Evolutionary conservation across 2,113 vertebrate genomes (phyloP).

Genomic region (Osmerus eperlanus): DNA sequence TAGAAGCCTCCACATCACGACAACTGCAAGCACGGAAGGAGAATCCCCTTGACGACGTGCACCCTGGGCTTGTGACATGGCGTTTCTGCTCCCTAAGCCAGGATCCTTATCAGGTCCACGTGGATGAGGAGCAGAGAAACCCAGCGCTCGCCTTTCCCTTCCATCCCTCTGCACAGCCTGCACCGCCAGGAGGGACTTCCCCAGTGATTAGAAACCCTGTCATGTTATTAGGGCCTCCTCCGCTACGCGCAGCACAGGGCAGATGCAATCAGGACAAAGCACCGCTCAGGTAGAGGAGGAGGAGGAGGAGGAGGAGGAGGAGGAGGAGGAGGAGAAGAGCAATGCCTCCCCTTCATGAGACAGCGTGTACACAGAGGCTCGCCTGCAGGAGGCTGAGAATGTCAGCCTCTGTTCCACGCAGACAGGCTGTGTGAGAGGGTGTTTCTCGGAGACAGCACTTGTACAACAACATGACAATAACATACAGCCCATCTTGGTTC

Average conservation of each 20-base stretch:
- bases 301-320: neutral
- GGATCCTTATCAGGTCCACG: slow-evolving; percentile 63
- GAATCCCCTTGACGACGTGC: slow-evolving; percentile 22
- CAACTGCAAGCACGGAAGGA: slow-evolving; percentile 4
- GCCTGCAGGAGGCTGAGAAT: slow-evolving; percentile 5
- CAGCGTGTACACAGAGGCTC: neutral
- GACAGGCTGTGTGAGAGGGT: neutral
- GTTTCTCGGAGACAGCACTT: slow-evolving; percentile 10
- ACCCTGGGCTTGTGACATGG: slow-evolving; percentile 39
- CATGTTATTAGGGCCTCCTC: slow-evolving; percentile 39
- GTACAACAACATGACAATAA: slow-evolving; percentile 37
- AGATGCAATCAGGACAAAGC: slow-evolving; percentile 47
- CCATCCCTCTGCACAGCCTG: slow-evolving; percentile 56
- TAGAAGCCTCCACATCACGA: slow-evolving; percentile 41
- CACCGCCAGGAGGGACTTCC: slow-evolving; percentile 32
- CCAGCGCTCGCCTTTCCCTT: slow-evolving; percentile 20
- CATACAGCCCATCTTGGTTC: slow-evolving; percentile 42
- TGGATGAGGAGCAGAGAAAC: slow-evolving; percentile 60
- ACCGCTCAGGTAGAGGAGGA: slow-evolving; percentile 20
- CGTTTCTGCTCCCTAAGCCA: slow-evolving; percentile 28
- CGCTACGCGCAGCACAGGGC: neutral
- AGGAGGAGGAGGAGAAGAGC: neutral
- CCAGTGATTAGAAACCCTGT: slow-evolving; percentile 51
- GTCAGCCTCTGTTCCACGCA: slow-evolving; percentile 35
- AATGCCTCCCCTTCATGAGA: slow-evolving; percentile 31